A percentile compares a stretch with the other conserved stretches of the same genome.
Evolutionary conservation across 1,140 invertebrate genomes (phyloP).

Genomic region (Zaprionus africanus): DNA sequence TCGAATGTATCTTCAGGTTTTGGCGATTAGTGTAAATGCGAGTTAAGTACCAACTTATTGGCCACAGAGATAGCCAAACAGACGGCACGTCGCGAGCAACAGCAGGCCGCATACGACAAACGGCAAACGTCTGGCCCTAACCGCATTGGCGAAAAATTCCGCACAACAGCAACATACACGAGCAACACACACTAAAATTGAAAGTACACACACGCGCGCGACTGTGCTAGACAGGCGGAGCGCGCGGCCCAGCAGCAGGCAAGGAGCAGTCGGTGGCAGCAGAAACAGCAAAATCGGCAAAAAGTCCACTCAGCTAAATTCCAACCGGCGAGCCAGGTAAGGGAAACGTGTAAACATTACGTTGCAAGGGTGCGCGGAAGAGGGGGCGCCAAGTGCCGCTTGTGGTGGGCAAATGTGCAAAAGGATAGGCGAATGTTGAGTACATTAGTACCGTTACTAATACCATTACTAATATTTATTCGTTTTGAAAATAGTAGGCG

Average conservation of each 20-base stretch:
- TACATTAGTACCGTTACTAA: background rate
- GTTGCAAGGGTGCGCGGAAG: background rate
- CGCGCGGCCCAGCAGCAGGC: constrained; percentile 3
- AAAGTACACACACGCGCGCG: constrained; percentile 35
- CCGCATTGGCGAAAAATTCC: constrained; percentile 56
- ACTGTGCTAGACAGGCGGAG: constrained; percentile 7
- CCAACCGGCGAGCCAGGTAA: constrained; percentile 2
- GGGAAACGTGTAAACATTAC: constrained; percentile 8
- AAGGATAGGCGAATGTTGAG: background rate
- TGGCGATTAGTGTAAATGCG: constrained; percentile 20
- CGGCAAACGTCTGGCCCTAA: constrained; percentile 49
- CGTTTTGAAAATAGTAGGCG: background rate
- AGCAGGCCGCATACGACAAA: constrained; percentile 14
- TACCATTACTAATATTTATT: background rate
- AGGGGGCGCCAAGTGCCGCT: background rate
- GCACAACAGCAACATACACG: constrained; percentile 44
- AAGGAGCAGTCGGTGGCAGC: constrained; percentile 16
- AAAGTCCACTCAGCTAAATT: background rate
- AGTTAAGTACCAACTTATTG: constrained; percentile 21
- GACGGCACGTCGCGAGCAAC: constrained; percentile 8
- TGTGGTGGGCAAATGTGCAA: background rate
- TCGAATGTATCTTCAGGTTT: constrained; percentile 17
- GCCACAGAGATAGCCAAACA: constrained; percentile 2
- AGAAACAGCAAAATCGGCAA: constrained; percentile 3
- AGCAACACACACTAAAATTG: constrained; percentile 40